phyloP scores from a whole-genome alignment of 1,140 invertebrate species.

The Halyomorpha halys region DNA sequence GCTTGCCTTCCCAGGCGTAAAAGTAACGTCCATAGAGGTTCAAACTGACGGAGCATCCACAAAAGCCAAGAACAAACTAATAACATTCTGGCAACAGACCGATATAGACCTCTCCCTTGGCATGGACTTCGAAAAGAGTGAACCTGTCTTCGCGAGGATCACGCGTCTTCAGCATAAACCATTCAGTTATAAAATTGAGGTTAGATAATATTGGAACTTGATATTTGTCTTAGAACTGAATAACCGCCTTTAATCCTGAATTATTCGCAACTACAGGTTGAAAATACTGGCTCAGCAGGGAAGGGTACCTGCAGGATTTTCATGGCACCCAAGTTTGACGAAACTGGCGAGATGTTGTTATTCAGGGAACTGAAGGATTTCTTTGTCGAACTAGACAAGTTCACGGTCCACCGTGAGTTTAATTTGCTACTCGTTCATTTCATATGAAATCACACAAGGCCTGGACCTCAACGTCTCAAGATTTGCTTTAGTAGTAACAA shows the following conservation, averaged over 20 bases:
- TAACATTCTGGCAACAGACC: constrained; percentile 42
- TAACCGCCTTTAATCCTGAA: background rate
- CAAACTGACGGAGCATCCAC: constrained; percentile 32
- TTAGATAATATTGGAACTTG: constrained; percentile 16
- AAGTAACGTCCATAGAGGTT: constrained; percentile 44
- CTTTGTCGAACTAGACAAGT: too few relatives aligned
- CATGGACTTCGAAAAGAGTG: constrained; percentile 39
- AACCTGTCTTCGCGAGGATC: constrained; percentile 38
- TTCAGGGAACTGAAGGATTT: too few relatives aligned
- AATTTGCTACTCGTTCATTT: too few relatives aligned
- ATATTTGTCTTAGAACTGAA: too few relatives aligned
- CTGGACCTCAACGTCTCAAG: too few relatives aligned
- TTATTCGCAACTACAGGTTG: constrained; percentile 18
- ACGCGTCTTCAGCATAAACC: constrained; percentile 41
- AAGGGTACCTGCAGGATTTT: constrained; percentile 49
- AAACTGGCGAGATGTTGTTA: too few relatives aligned
- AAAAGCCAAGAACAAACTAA: constrained; percentile 35
- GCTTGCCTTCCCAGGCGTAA: constrained; percentile 49
- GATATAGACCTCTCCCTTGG: constrained; percentile 41
- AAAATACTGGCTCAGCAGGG: constrained; percentile 22
- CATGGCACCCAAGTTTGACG: constrained; percentile 44
- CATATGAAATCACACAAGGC: too few relatives aligned
- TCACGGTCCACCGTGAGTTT: too few relatives aligned
- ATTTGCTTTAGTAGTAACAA: too few relatives aligned
- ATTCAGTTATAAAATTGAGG: constrained; percentile 35